Conservation (phyloP, 2,113 vertebrate species). For the Paradisaea rubra region DNA sequence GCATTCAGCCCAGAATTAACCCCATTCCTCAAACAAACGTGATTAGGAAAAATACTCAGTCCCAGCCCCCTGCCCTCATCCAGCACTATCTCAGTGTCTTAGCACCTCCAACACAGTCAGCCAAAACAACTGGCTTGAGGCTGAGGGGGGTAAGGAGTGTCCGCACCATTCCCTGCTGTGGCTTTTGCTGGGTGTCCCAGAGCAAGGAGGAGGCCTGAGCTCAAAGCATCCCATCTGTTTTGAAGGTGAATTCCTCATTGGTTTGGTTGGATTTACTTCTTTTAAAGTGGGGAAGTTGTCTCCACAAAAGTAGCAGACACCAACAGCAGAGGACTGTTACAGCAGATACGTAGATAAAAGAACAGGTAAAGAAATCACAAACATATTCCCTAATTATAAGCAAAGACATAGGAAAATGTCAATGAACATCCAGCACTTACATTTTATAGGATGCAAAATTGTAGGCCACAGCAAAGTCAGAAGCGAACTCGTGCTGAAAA, state of each 20-base stretch:
- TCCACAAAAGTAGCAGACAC: not conserved
- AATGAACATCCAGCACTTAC: not conserved
- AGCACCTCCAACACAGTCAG: accelerated
- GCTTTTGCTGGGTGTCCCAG: not conserved
- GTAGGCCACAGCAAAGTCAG: not conserved
- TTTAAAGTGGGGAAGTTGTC: not conserved
- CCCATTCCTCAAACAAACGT: accelerated
- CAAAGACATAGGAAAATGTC: not conserved
- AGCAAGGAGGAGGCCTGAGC: not conserved
- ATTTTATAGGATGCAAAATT: not conserved
- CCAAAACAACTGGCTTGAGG: accelerated
- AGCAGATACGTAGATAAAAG: not conserved
- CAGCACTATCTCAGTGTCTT: not conserved
- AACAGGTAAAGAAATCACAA: not conserved
- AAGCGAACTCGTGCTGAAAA: not conserved
- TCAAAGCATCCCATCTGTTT: not conserved
- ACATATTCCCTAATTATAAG: not conserved
- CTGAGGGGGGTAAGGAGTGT: accelerated
- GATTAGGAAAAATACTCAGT: not conserved
- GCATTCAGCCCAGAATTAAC: not conserved
- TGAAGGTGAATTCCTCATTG: not conserved
- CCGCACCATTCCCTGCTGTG: accelerated
- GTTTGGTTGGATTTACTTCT: not conserved
- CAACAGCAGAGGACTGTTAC: not conserved
- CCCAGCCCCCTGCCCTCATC: not conserved